phyloP scores from a whole-genome alignment of 2,113 vertebrate species.

The Muscicapa adusta region DNA sequence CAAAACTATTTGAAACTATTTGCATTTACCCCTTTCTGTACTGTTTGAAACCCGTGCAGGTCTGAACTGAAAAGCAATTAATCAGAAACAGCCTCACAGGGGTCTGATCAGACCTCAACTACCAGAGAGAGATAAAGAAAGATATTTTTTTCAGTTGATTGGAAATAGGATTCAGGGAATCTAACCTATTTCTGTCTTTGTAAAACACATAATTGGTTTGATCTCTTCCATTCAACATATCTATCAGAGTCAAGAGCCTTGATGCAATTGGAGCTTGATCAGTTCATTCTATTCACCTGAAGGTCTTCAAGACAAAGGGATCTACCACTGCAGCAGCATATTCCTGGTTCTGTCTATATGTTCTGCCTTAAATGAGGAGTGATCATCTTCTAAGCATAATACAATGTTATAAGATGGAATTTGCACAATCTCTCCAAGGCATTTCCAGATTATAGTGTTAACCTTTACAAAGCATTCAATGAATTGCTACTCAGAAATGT shows the following conservation, averaged over 20 bases:
- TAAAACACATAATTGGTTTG: neutral
- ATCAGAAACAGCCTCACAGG: neutral
- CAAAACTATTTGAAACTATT: neutral
- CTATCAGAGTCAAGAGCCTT: neutral
- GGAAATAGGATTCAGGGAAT: neutral
- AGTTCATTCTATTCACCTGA: neutral
- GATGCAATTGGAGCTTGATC: neutral
- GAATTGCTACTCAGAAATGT: neutral
- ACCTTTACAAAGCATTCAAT: neutral
- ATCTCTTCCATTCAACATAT: neutral
- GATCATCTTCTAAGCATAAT: fast-evolving
- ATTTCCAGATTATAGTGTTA: neutral
- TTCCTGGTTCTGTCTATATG: neutral
- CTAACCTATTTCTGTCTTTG: neutral
- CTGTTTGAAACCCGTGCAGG: neutral
- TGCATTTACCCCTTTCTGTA: neutral
- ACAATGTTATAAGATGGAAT: neutral
- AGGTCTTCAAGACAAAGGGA: neutral
- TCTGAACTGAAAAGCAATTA: neutral
- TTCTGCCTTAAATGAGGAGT: neutral
- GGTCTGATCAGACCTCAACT: neutral
- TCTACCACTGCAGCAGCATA: neutral
- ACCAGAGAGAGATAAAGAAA: neutral
- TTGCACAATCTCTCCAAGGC: neutral
- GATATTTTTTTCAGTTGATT: neutral